Percentiles rank a stretch among this genome's conserved stretches.
These are phyloP conservation scores for Lasius fuliginosus DNA, from an alignment of 2,888 invertebrate genomes.

Conservation along the genomic window DNA sequence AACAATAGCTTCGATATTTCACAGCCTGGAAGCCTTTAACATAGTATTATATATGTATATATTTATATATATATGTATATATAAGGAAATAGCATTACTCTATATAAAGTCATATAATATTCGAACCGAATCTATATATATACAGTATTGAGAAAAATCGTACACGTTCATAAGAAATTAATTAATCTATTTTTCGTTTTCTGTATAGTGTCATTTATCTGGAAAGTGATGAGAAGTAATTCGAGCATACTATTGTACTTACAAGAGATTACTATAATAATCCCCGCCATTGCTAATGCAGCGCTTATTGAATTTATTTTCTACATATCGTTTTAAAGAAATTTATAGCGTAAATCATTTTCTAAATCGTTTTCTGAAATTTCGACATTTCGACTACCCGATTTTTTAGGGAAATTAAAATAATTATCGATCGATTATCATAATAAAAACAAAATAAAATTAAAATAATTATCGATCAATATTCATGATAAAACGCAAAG, in stretches of 20 bases:
- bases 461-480: background rate
- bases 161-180: conserved; percentile 48
- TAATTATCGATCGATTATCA: background rate
- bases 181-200: conserved; percentile 56
- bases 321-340: background rate
- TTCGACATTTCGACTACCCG: background rate
- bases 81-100: conserved; percentile 61
- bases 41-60: conserved; percentile 56
- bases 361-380: background rate
- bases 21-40: conserved; percentile 76
- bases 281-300: conserved; percentile 43
- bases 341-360: conserved; percentile 1
- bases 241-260: conserved; percentile 60
- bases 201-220: conserved; percentile 26
- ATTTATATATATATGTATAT: background rate
- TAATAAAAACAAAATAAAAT: background rate
- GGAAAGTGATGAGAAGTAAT: conserved; percentile 52
- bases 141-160: conserved; percentile 66
- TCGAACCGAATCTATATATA: conserved; percentile 69
- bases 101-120: conserved; percentile 63
- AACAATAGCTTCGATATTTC: conserved; percentile 73
- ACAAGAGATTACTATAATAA: conserved; percentile 60
- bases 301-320: conserved; percentile 1
- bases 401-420: background rate
- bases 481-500: background rate